Percentiles rank a stretch among this genome's conserved stretches.
phyloP scores from a whole-genome alignment of 2,888 invertebrate species.

The Stenchaetothrips biformis region DNA sequence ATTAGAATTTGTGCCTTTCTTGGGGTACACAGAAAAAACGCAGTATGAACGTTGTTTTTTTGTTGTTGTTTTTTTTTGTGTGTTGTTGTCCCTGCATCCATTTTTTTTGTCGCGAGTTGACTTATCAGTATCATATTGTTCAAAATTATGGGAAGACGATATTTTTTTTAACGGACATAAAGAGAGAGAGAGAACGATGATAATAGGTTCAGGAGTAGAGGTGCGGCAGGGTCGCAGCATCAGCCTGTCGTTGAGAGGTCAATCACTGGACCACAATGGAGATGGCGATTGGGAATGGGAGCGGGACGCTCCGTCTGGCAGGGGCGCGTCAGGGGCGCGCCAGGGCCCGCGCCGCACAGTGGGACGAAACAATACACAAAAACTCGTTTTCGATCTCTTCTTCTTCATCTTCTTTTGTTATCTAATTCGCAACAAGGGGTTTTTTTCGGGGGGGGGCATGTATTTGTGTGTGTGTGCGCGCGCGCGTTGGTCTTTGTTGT shows the following conservation, averaged over 20 bases:
- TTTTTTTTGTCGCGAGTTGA: neutral
- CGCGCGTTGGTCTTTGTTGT: too few relatives aligned
- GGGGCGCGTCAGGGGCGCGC: too few relatives aligned
- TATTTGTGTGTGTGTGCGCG: too few relatives aligned
- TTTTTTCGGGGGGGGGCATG: too few relatives aligned
- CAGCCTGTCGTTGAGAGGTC: neutral
- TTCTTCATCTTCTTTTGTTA: too few relatives aligned
- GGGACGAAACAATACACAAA: too few relatives aligned
- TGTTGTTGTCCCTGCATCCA: neutral
- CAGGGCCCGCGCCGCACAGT: too few relatives aligned
- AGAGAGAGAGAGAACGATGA: neutral
- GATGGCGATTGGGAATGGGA: neutral
- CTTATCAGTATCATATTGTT: too few relatives aligned
- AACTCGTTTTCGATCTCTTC: too few relatives aligned
- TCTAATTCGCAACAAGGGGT: too few relatives aligned
- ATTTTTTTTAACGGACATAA: neutral
- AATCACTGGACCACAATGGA: neutral
- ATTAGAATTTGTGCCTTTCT: neutral
- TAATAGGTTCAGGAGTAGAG: neutral
- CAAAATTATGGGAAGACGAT: too few relatives aligned
- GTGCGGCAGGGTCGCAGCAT: neutral
- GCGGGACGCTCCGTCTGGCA: too few relatives aligned
- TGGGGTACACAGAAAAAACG: neutral
- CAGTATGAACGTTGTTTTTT: neutral
- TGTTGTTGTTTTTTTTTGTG: neutral